Base-by-base conservation (phyloP, 2,797 vertebrate genomes). In the Apogon hyalosoma region DNA sequence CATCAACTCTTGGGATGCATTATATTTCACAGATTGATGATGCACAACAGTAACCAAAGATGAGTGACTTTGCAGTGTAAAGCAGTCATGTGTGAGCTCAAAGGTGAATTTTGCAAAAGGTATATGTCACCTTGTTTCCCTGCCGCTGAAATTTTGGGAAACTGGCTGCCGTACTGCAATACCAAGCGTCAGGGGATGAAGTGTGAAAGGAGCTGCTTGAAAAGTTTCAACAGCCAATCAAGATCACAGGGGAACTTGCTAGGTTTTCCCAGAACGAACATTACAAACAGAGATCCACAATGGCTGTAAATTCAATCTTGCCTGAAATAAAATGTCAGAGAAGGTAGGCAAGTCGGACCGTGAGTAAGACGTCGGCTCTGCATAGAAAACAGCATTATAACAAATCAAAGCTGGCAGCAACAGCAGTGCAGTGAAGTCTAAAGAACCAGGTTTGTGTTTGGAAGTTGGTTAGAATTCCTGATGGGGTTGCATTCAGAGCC, bases 151-250 rank as follows among this genome's bases (percentile, higher is more conserved):
- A 72, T 77, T 83, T 78, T 51, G 73, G 59, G 73, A 73, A 76
- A 55, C 48, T 62, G 8, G 51, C 58, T 4, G 40, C 2, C 1
- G 28, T 36, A 73, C 73, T 45, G 45, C 47, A 40, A 66, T 65
- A 68, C 81, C 78, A 80, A 57, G 75, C 59, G 79, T 86, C 68
- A 42, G 48, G 63, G 51, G 81, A 69, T 63, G 45, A 60, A 63
- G 54, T 50, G 66, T 54, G 63, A 60, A 53, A 38, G 65, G 43
- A 73, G 51, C 54, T 49, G 14, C 61, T 39, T 51, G 60, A 59
- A 69, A 47, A 62, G 68, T 54, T 66, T 79, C 50, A 79, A 63
- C 57, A 82, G 67, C 62, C 83, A 69, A 60, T 80, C 65, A 49
- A 58, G 54, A 77, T 79, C 65, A 49, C 54, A 16, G 60, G 50